These are phyloP conservation scores for Ptyas mucosa DNA, from an alignment of 2,113 vertebrate species.

Conservation along the genomic window DNA sequence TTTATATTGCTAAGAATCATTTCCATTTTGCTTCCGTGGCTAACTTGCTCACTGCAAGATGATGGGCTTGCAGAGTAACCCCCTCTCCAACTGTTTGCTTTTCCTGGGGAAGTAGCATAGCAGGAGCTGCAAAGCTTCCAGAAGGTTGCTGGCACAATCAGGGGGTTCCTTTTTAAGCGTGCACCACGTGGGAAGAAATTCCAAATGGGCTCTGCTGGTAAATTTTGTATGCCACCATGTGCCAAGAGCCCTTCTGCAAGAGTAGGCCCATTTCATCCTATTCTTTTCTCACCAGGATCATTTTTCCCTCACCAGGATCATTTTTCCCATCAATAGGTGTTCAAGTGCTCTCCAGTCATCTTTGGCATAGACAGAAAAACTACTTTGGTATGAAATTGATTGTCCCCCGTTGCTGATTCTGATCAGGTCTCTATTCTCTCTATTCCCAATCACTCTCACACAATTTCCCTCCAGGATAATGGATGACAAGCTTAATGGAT, in stretches of 20 bases:
- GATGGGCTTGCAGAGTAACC: background rate
- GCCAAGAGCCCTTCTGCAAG: background rate
- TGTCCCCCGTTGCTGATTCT: background rate
- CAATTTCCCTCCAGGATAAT: background rate
- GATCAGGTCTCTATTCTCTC: background rate
- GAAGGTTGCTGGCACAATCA: background rate
- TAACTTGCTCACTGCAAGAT: background rate
- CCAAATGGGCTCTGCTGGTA: background rate
- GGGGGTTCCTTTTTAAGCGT: background rate
- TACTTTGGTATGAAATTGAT: background rate
- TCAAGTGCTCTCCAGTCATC: background rate
- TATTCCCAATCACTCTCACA: background rate
- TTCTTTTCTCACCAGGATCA: background rate
- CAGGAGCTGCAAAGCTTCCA: background rate
- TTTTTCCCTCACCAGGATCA: background rate
- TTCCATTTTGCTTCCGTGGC: background rate
- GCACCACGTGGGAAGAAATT: background rate
- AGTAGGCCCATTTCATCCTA: background rate
- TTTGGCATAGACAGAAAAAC: background rate
- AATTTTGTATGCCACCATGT: background rate
- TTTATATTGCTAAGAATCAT: background rate
- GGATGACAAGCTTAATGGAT: background rate
- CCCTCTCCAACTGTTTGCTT: background rate
- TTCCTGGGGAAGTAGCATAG: conserved; percentile 20
- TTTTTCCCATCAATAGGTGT: background rate